phyloP scores from a whole-genome alignment of 2,888 invertebrate genomes.

The Scotopteryx bipunctaria region DNA sequence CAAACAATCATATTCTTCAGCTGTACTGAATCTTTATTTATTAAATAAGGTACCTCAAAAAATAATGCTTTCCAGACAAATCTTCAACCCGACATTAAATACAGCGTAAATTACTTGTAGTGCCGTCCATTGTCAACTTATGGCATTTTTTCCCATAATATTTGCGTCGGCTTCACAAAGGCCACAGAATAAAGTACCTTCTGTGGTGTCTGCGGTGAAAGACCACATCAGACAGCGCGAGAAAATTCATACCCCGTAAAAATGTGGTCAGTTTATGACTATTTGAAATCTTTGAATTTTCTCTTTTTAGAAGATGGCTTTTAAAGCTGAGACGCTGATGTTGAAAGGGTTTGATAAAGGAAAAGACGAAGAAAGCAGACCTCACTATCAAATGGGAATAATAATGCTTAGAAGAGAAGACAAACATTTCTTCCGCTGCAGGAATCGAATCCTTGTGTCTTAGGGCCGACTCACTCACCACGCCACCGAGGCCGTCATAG shows the following conservation, averaged over 20 bases:
- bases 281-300: slow-evolving; percentile 3
- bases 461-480: too few relatives aligned
- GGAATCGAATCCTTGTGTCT: too few relatives aligned
- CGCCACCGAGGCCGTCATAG: too few relatives aligned
- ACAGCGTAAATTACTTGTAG: slow-evolving; percentile 20
- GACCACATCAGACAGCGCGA: slow-evolving; percentile 17
- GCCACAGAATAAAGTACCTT: background rate
- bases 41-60: too few relatives aligned
- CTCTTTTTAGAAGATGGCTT: background rate
- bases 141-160: slow-evolving; percentile 50
- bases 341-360: too few relatives aligned
- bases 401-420: too few relatives aligned
- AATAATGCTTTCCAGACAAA: background rate
- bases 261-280: slow-evolving; percentile 10
- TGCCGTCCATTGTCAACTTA: slow-evolving; percentile 18
- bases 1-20: too few relatives aligned
- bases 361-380: too few relatives aligned
- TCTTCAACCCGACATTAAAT: slow-evolving; percentile 10
- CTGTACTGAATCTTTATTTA: too few relatives aligned
- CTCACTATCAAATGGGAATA: too few relatives aligned
- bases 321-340: too few relatives aligned
- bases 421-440: too few relatives aligned
- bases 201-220: slow-evolving; percentile 6
- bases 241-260: slow-evolving; percentile 18
- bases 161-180: slow-evolving; percentile 47